phyloP scores from a whole-genome alignment of 1,140 invertebrate species.

The Oryzaephilus surinamensis region DNA sequence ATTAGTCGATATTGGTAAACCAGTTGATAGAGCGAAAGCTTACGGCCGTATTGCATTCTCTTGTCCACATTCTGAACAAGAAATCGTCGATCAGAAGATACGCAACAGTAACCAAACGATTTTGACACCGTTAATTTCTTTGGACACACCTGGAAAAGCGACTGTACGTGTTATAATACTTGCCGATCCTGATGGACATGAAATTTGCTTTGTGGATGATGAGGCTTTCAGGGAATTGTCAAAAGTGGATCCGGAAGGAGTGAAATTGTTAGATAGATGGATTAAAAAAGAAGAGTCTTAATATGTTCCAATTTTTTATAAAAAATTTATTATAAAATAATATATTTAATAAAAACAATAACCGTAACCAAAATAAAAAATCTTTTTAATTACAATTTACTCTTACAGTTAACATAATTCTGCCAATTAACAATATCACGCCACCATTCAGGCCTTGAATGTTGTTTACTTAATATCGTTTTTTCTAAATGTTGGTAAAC shows the following conservation, averaged over 20 bases:
- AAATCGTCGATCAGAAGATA: conserved; percentile 62
- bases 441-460: conserved; percentile 49
- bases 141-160: conserved; percentile 95
- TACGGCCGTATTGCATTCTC: conserved; percentile 94
- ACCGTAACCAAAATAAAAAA: conserved; percentile 4
- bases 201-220: conserved; percentile 98
- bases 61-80: conserved; percentile 64
- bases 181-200: conserved; percentile 92
- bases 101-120: conserved; percentile 63
- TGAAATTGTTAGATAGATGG: conserved; percentile 66
- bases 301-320: conserved; percentile 4
- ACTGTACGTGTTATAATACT: conserved; percentile 92
- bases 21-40: conserved; percentile 77
- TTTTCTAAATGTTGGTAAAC: conserved; percentile 49
- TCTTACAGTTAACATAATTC: conserved; percentile 9
- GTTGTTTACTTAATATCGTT: conserved; percentile 42
- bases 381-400: conserved; percentile 4
- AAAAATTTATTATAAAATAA: conserved; percentile 5
- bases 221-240: conserved; percentile 86
- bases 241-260: conserved; percentile 71
- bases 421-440: conserved; percentile 43
- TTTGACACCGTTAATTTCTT: conserved; percentile 74
- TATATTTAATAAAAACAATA: conserved; percentile 1
- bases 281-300: conserved; percentile 58
- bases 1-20: conserved; percentile 53